phyloP scores from a whole-genome alignment of 2,113 vertebrate genomes.

The Pleuronectes platessa region DNA sequence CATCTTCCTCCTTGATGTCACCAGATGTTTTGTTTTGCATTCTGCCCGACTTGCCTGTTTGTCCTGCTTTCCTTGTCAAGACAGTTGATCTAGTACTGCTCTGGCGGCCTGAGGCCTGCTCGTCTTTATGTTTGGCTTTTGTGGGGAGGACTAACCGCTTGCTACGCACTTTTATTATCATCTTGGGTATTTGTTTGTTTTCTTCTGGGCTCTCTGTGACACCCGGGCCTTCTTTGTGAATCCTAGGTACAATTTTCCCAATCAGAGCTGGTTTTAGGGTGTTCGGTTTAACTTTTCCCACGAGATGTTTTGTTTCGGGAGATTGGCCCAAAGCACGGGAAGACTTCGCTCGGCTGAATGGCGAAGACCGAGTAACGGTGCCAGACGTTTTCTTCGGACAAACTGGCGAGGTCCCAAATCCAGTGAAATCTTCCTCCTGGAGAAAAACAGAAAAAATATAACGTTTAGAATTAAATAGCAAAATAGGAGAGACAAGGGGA shows the following conservation, averaged over 20 bases:
- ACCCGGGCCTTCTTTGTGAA: slow-evolving; percentile 49
- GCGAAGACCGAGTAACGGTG: slow-evolving; percentile 31
- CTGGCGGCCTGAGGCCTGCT: slow-evolving; percentile 20
- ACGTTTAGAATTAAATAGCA: background rate
- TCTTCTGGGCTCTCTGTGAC: slow-evolving; percentile 19
- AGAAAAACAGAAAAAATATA: slow-evolving; percentile 33
- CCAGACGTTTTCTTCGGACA: slow-evolving; percentile 52
- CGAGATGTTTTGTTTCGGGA: slow-evolving; percentile 41
- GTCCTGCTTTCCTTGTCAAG: slow-evolving; percentile 17
- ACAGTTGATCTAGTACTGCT: slow-evolving; percentile 20
- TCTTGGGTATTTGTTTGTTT: slow-evolving; percentile 46
- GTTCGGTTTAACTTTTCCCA: slow-evolving; percentile 68
- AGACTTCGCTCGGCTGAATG: slow-evolving; percentile 40
- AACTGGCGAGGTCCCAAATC: slow-evolving; percentile 80
- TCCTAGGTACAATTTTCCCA: slow-evolving; percentile 63
- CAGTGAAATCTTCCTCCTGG: slow-evolving; percentile 86
- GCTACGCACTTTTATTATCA: slow-evolving; percentile 58
- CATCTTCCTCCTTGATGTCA: slow-evolving; percentile 14
- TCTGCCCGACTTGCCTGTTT: slow-evolving; percentile 9
- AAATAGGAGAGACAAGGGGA: background rate
- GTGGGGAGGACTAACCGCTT: slow-evolving; percentile 33
- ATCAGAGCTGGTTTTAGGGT: slow-evolving; percentile 40
- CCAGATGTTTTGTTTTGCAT: slow-evolving; percentile 32
- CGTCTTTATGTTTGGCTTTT: slow-evolving; percentile 41
- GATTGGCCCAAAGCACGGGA: slow-evolving; percentile 59